Percentiles rank a stretch among this genome's conserved stretches.
phyloP scores from a whole-genome alignment of 2,797 vertebrate genomes.

The Yasuhikotakia modesta region DNA sequence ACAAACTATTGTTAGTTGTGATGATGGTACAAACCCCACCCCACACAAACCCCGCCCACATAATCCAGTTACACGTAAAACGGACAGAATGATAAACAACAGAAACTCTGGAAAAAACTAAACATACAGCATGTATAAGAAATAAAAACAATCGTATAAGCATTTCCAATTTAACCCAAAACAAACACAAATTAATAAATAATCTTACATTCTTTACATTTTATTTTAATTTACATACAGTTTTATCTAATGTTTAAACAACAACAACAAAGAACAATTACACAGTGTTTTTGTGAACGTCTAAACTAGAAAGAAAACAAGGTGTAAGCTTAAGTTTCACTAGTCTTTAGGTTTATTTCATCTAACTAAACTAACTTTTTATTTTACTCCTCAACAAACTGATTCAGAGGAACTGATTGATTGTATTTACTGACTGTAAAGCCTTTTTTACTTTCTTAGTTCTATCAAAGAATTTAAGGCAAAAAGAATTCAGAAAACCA shows the following conservation, averaged over 20 bases:
- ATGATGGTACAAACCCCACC: conserved; percentile 4
- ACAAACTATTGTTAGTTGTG: background rate
- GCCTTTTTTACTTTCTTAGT: no score
- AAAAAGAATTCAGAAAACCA: background rate
- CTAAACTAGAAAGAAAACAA: background rate
- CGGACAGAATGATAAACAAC: background rate
- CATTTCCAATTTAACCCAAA: conserved; percentile 30
- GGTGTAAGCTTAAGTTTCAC: no score
- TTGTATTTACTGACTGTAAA: no score
- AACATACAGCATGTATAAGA: background rate
- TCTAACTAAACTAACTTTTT: no score
- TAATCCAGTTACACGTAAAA: conserved; percentile 3
- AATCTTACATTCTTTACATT: background rate
- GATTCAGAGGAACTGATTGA: no score
- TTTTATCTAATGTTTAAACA: background rate
- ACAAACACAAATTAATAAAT: conserved; percentile 32
- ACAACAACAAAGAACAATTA: background rate
- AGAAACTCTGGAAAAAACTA: background rate
- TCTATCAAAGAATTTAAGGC: background rate
- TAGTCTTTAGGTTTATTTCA: no score
- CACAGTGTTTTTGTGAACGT: conserved; percentile 15
- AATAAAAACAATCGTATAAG: background rate
- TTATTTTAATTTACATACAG: no score
- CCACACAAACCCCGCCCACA: background rate
- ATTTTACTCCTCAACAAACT: no score